Conservation (phyloP, 2,113 vertebrate genomes). For the Empidonax alnorum region DNA sequence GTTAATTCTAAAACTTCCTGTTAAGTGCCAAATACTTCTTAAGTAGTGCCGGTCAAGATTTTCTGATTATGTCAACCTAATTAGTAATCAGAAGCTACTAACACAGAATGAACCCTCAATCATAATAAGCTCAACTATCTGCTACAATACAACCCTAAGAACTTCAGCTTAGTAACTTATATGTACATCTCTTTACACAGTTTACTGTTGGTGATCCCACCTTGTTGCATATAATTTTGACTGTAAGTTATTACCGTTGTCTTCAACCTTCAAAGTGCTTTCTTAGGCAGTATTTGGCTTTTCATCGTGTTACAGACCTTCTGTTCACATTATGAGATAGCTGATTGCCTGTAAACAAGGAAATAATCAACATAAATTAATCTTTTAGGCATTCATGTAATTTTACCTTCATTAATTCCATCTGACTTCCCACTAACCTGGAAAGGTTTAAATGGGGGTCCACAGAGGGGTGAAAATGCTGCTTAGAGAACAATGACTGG, state of each 20-base stretch:
- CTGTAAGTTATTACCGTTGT: neutral
- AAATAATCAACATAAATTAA: neutral
- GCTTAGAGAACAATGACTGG: slow-evolving; percentile 14
- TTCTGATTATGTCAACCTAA: neutral
- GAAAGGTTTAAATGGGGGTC: neutral
- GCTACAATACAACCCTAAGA: neutral
- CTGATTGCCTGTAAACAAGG: neutral
- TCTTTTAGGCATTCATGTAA: neutral
- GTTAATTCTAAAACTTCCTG: neutral
- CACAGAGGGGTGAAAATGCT: neutral
- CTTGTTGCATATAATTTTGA: neutral
- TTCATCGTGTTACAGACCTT: neutral
- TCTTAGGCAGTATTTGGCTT: neutral
- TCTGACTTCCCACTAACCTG: slow-evolving; percentile 12
- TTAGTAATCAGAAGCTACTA: neutral
- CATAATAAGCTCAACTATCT: neutral
- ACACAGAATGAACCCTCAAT: neutral
- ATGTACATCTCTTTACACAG: neutral
- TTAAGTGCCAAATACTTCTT: neutral
- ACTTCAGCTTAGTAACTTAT: neutral
- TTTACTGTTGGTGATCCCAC: neutral
- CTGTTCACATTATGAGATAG: neutral
- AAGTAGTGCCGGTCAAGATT: neutral
- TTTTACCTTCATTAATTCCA: neutral
- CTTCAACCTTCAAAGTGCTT: neutral